Conservation (phyloP, 2,797 vertebrate species). For the Cynodonichthys magdalenae region DNA sequence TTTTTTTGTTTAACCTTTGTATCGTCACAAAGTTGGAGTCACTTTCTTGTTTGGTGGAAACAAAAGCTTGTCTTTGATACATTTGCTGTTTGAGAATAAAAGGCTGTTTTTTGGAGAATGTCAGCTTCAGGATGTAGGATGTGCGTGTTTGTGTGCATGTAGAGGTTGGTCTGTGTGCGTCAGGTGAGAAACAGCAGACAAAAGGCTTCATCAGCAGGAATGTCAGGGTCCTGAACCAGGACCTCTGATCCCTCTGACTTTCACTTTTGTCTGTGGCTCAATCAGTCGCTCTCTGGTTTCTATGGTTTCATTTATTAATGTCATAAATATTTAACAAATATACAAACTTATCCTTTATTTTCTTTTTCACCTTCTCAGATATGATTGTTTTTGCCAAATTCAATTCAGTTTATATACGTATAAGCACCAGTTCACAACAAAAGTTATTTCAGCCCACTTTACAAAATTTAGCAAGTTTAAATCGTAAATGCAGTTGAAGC, state of each 20-base stretch:
- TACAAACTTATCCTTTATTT: not conserved
- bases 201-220: constrained; percentile 40
- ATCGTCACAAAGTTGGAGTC: constrained; percentile 19
- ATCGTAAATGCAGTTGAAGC: too few relatives aligned
- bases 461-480: too few relatives aligned
- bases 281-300: constrained; percentile 1
- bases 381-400: not conserved
- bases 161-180: constrained; percentile 7
- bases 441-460: too few relatives aligned
- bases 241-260: not conserved
- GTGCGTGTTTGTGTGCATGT: not conserved
- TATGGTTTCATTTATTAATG: not conserved
- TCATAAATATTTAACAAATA: not conserved
- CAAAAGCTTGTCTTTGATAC: constrained; percentile 54
- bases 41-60: constrained; percentile 30
- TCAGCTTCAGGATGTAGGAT: constrained; percentile 29
- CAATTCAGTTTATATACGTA: too few relatives aligned
- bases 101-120: constrained; percentile 50
- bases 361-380: not conserved
- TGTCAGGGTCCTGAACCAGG: constrained; percentile 1
- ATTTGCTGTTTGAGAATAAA: constrained; percentile 41
- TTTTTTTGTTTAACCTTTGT: constrained; percentile 14
- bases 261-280: not conserved
- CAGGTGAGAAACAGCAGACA: constrained; percentile 58
- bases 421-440: too few relatives aligned